Evolutionary conservation across 1,140 invertebrate genomes (phyloP).

Genomic region (Oryctes rhinoceros): DNA sequence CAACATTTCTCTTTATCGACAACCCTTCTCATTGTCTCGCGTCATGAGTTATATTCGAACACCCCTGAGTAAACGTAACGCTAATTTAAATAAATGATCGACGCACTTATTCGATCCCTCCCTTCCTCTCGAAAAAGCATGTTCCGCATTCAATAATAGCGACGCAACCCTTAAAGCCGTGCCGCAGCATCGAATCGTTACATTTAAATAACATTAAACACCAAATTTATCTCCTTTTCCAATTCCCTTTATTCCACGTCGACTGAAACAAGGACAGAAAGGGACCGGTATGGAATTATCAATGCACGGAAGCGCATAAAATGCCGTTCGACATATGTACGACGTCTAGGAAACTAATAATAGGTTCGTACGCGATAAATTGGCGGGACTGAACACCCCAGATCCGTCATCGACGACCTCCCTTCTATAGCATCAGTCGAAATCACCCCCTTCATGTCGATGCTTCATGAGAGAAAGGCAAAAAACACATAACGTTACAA

Average conservation of each 20-base stretch:
- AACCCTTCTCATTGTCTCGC: neutral
- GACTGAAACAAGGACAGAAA: neutral
- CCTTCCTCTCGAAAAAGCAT: neutral
- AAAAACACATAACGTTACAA: too few species aligned
- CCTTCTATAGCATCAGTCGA: too few species aligned
- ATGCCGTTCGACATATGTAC: slow-evolving; percentile 24
- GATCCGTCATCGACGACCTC: too few species aligned
- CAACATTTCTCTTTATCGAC: too few species aligned
- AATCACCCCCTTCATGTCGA: too few species aligned
- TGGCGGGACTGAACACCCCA: too few species aligned
- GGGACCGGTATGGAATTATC: neutral
- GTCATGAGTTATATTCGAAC: slow-evolving; percentile 14
- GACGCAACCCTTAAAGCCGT: neutral
- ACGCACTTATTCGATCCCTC: neutral
- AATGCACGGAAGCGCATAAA: slow-evolving; percentile 11
- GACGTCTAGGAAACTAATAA: slow-evolving; percentile 29
- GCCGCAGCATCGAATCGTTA: neutral
- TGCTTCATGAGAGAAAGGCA: too few species aligned
- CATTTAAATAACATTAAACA: slow-evolving; percentile 34
- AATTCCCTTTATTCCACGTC: neutral
- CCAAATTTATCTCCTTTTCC: neutral
- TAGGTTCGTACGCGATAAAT: slow-evolving; percentile 16
- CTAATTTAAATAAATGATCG: slow-evolving; percentile 33
- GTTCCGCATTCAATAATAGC: neutral
- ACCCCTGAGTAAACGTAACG: neutral